Percentiles rank a stretch among this genome's conserved stretches.
These are phyloP conservation scores for Monopterus albus DNA, from an alignment of 2,113 vertebrate genomes.

Conservation along the genomic window DNA sequence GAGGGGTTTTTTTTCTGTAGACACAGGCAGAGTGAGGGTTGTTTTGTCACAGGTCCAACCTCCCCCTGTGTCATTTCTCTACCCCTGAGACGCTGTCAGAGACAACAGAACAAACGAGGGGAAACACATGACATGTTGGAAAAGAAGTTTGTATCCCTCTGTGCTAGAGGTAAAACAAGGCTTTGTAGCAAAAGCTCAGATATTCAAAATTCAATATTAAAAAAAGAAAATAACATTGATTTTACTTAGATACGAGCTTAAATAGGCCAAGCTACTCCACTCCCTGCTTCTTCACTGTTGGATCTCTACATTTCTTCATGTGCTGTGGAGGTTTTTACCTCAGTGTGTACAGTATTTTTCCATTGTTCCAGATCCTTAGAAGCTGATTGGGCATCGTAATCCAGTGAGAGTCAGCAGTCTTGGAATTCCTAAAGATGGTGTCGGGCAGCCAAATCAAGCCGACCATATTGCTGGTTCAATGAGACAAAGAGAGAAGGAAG, in stretches of 20 bases:
- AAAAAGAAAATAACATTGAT: too few species aligned
- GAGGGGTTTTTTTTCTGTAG: neutral
- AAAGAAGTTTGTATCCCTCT: neutral
- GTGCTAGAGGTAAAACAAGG: neutral
- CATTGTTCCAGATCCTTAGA: slow-evolving; percentile 96
- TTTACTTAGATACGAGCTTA: too few species aligned
- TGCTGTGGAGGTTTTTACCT: slow-evolving; percentile 79
- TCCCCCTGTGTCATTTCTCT: slow-evolving; percentile 15
- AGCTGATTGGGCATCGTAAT: slow-evolving; percentile 98
- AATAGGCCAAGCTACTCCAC: too few species aligned
- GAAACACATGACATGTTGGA: neutral
- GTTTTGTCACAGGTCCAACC: slow-evolving; percentile 15
- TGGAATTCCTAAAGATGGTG: slow-evolving; percentile 97
- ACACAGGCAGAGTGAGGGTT: neutral
- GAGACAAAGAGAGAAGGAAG: neutral
- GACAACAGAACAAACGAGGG: neutral
- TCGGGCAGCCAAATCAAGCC: slow-evolving; percentile 97
- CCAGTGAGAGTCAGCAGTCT: slow-evolving; percentile 95
- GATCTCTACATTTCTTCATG: neutral
- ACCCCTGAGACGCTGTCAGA: slow-evolving; percentile 32
- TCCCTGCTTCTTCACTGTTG: neutral
- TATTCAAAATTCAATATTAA: too few species aligned
- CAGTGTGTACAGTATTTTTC: slow-evolving; percentile 95
- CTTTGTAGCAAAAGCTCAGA: too few species aligned
- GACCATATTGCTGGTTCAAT: slow-evolving; percentile 91